Conservation (phyloP, 2,797 vertebrate species). For the Manis crassicaudata region DNA sequence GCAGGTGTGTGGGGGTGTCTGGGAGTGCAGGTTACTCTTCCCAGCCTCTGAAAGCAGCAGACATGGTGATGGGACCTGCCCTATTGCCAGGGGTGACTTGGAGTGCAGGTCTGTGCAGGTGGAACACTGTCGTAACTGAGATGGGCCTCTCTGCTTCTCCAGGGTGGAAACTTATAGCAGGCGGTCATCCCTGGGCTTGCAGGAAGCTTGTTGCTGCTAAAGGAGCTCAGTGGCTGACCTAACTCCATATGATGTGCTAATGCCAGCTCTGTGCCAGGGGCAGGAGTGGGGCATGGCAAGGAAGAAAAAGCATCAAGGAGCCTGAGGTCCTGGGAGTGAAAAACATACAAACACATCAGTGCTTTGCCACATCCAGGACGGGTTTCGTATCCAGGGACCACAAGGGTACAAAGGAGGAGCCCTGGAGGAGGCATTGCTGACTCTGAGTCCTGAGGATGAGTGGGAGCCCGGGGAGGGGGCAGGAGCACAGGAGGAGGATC, state of each 20-base stretch:
- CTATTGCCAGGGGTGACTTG: accelerated
- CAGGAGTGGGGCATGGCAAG: accelerated
- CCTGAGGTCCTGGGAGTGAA: accelerated
- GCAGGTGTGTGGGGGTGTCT: accelerated
- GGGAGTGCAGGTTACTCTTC: not conserved
- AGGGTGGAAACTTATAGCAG: not conserved
- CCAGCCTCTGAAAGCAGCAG: too few relatives aligned
- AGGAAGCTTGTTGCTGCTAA: not conserved
- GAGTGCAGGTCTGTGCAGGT: not conserved
- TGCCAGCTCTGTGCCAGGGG: not conserved
- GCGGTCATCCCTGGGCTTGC: too few relatives aligned
- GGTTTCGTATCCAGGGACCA: not conserved
- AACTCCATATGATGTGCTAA: not conserved
- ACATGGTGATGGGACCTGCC: not conserved
- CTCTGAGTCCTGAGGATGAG: not conserved
- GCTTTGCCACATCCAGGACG: not conserved
- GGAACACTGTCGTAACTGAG: not conserved
- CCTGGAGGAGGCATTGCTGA: not conserved
- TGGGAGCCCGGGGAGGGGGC: not conserved
- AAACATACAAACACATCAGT: not conserved
- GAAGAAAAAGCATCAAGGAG: not conserved
- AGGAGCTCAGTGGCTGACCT: not conserved
- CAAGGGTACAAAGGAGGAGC: not conserved
- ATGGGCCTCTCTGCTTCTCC: not conserved
- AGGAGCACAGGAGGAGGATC: not conserved